A percentile compares a stretch with the other conserved stretches of the same genome.
phyloP scores from a whole-genome alignment of 1,140 invertebrate genomes.

The Atta cephalotes region DNA sequence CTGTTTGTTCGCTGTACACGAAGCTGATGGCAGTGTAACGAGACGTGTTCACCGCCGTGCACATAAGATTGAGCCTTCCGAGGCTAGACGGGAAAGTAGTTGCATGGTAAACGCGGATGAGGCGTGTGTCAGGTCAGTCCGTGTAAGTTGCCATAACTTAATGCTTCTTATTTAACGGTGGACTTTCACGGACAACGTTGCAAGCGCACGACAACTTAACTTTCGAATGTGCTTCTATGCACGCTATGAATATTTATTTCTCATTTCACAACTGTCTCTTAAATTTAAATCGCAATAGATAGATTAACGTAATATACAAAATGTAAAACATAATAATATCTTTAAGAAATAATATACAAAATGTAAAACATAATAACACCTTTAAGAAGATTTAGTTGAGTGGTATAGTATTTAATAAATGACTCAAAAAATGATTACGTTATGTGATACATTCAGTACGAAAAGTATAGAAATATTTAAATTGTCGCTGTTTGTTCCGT shows the following conservation, averaged over 20 bases:
- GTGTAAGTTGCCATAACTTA: conserved; percentile 2
- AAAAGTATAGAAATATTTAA: conserved; percentile 33
- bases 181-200: not conserved
- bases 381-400: not conserved
- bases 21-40: conserved; percentile 50
- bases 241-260: not conserved
- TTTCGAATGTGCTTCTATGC: not conserved
- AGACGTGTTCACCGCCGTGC: conserved; percentile 54
- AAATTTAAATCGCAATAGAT: not conserved
- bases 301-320: not conserved
- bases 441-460: not conserved
- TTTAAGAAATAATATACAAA: not conserved
- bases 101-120: conserved; percentile 31
- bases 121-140: conserved; percentile 14
- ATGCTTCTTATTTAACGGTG: not conserved
- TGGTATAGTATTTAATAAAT: conserved; percentile 15
- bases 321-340: not conserved
- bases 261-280: not conserved
- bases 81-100: conserved; percentile 29
- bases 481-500: conserved; percentile 9
- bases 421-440: not conserved
- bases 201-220: not conserved
- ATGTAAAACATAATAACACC: not conserved
- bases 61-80: conserved; percentile 61
- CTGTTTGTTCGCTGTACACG: conserved; percentile 53